A percentile compares a stretch with the other conserved stretches of the same genome.
Conservation (phyloP, 2,797 vertebrate species). For the Chelidonichthys spinosus region DNA sequence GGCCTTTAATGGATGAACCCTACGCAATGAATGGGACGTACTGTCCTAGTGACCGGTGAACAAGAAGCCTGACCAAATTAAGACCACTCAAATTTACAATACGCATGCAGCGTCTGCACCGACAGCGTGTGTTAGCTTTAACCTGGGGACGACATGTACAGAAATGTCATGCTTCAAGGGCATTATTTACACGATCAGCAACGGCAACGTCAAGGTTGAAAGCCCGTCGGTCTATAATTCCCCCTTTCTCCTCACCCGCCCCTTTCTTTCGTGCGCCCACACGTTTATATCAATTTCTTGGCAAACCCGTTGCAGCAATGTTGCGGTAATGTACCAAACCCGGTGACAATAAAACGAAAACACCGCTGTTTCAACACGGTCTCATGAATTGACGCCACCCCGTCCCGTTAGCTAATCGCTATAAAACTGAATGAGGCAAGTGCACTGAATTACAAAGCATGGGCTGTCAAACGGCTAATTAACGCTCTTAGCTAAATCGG, state of each 20-base stretch:
- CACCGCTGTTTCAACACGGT: slow-evolving; percentile 4
- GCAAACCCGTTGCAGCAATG: slow-evolving; percentile 66
- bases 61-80: slow-evolving; percentile 28
- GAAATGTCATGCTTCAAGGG: slow-evolving; percentile 80
- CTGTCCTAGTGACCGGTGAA: slow-evolving; percentile 69
- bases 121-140: slow-evolving; percentile 14
- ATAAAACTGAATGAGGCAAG: slow-evolving; percentile 41
- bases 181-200: slow-evolving; percentile 66
- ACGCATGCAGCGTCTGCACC: slow-evolving; percentile 33
- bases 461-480: slow-evolving; percentile 74
- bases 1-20: slow-evolving; percentile 41
- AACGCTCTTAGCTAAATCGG: slow-evolving; percentile 46
- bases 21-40: slow-evolving; percentile 66
- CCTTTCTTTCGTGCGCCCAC: slow-evolving; percentile 66
- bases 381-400: neutral
- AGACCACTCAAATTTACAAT: slow-evolving; percentile 26
- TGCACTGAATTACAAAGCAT: slow-evolving; percentile 59
- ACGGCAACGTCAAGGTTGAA: slow-evolving; percentile 80
- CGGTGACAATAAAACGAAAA: slow-evolving; percentile 24
- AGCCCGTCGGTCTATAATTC: slow-evolving; percentile 62
- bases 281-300: slow-evolving; percentile 67
- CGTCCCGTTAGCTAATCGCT: slow-evolving; percentile 30
- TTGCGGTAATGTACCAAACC: slow-evolving; percentile 60
- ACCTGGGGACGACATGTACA: slow-evolving; percentile 41
- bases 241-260: slow-evolving; percentile 61